Conservation (phyloP, 1,140 invertebrate genomes). For the Helicorthomorpha holstii region DNA sequence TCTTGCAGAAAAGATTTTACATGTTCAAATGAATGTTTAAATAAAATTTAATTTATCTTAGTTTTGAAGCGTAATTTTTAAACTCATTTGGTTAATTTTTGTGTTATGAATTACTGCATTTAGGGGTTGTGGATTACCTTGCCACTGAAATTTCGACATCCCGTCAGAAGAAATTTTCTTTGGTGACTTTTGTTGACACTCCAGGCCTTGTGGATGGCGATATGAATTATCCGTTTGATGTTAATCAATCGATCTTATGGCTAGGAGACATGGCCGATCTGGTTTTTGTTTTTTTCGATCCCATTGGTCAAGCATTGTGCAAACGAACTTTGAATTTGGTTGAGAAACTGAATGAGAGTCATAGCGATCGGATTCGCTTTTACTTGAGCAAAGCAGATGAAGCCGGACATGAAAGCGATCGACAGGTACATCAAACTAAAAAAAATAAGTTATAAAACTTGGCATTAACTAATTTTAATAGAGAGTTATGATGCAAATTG, state of each 20-base stretch:
- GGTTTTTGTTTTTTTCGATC: constrained; percentile 46
- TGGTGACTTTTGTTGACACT: constrained; percentile 44
- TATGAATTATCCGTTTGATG: constrained; percentile 47
- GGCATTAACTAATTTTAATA: constrained; percentile 9
- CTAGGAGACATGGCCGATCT: constrained; percentile 40
- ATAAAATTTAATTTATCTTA: too few relatives aligned
- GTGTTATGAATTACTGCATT: constrained; percentile 12
- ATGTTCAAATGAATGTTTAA: too few relatives aligned
- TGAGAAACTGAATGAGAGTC: constrained; percentile 34
- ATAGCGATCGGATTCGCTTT: constrained; percentile 37
- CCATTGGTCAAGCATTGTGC: constrained; percentile 43
- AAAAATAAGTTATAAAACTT: neutral
- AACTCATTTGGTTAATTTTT: too few relatives aligned
- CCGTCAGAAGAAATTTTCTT: constrained; percentile 38
- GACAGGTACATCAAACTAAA: constrained; percentile 20
- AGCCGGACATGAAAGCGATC: constrained; percentile 38
- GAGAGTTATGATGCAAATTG: constrained; percentile 46
- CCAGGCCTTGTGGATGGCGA: constrained; percentile 44
- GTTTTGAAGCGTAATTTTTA: too few relatives aligned
- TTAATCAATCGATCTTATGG: constrained; percentile 39
- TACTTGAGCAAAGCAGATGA: constrained; percentile 44
- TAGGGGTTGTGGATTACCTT: constrained; percentile 39
- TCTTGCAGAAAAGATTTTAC: too few relatives aligned
- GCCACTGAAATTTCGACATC: constrained; percentile 41
- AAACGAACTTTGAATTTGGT: constrained; percentile 40